Percentiles rank a stretch among this genome's conserved stretches.
These are phyloP conservation scores for Drosophila melanosoma DNA, from an alignment of 2,888 invertebrate species.

Conservation along the genomic window DNA sequence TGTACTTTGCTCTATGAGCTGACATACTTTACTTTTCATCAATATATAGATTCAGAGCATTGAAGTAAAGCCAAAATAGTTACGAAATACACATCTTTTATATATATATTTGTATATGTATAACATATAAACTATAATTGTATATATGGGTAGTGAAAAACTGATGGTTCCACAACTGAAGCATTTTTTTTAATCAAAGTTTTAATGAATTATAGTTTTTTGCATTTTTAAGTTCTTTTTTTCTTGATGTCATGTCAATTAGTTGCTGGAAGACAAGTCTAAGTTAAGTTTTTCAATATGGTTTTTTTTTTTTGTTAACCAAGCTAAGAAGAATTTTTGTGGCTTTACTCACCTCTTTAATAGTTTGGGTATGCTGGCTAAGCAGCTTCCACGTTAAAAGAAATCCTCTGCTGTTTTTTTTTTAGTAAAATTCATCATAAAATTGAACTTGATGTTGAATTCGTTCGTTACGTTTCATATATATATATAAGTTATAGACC, in stretches of 20 bases:
- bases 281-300: conserved; percentile 55
- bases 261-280: conserved; percentile 79
- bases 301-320: conserved; percentile 17
- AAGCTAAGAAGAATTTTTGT: conserved; percentile 37
- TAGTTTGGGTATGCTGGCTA: conserved; percentile 17
- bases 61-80: conserved; percentile 35
- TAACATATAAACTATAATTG: not conserved
- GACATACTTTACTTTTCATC: conserved; percentile 7
- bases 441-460: conserved; percentile 70
- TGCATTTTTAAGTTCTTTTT: conserved; percentile 22
- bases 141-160: conserved; percentile 9
- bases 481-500: conserved; percentile 27
- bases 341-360: conserved; percentile 67
- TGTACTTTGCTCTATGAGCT: conserved; percentile 44
- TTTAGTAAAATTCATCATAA: conserved; percentile 44
- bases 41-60: conserved; percentile 16
- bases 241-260: conserved; percentile 62
- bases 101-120: not conserved
- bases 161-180: conserved; percentile 10
- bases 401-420: conserved; percentile 43
- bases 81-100: conserved; percentile 5
- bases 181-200: conserved; percentile 4
- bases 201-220: conserved; percentile 11
- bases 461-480: conserved; percentile 52
- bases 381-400: conserved; percentile 23